A percentile compares a stretch with the other conserved stretches of the same genome.
Conservation (phyloP, 2,797 vertebrate species). For the Arnoldichthys spilopterus region DNA sequence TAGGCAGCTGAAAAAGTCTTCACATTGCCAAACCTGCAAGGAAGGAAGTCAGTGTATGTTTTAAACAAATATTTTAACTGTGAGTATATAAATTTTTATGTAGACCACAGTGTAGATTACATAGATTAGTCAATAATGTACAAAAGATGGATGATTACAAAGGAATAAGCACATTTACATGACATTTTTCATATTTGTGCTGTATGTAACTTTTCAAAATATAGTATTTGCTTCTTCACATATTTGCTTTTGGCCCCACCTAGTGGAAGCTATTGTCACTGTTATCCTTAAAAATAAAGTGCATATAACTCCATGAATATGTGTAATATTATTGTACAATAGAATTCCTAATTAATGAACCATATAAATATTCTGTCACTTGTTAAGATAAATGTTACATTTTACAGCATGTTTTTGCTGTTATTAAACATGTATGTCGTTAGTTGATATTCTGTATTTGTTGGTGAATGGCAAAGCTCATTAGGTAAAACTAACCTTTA, state of each 20-base stretch:
- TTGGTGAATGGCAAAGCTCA: not conserved
- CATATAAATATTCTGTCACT: not conserved
- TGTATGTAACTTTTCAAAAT: not conserved
- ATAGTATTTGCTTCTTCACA: not conserved
- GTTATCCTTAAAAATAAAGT: not conserved
- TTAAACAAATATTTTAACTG: no score
- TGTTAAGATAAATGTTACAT: no score
- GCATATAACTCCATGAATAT: not conserved
- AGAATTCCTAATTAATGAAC: not conserved
- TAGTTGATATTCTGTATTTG: not conserved
- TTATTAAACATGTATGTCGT: not conserved
- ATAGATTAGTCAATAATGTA: no score
- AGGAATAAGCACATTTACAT: not conserved
- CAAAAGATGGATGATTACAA: not conserved
- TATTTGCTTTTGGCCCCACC: constrained; percentile 52
- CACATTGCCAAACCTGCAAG: not conserved
- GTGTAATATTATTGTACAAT: not conserved
- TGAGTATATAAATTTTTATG: no score
- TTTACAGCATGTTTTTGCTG: not conserved
- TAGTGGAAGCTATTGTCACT: constrained; percentile 40
- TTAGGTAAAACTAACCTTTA: not conserved
- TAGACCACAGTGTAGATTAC: no score
- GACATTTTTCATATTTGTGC: no score
- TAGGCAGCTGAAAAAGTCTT: not conserved
- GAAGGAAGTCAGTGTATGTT: no score